Base-by-base conservation (phyloP, 2,888 invertebrate species). In the Aromia moschata region DNA sequence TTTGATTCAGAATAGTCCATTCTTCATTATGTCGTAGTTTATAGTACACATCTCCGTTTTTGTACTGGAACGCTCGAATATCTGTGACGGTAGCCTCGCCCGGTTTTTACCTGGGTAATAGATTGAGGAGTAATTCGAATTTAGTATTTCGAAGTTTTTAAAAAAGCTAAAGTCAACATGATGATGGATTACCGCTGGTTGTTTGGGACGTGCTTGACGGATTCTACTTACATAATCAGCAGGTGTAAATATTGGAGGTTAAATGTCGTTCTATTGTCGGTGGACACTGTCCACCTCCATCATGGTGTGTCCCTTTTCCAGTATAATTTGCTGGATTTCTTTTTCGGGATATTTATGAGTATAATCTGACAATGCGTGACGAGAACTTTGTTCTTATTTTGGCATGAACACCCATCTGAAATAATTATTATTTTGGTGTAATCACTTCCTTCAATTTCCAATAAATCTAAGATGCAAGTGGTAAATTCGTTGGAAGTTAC, bases 271-370 rank as follows among this genome's bases (percentile, higher is more conserved):
- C 25, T 25, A 25, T 5, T 25, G 25, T 25, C 4, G 25, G 9
- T 40, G 16, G 12, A 16, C 17, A 9, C 15, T 16, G 9, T 40
- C 40, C 4, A 40, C 40, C 17, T 40, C 15, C 40, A 40, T 40
- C 15, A 7, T 12, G 14, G 40, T 40, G 16, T 40, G 16, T n/a
- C 40, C 40, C 14, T 40, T 40, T 40, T 40, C 15, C 10, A 40
- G 15, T 1, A 40, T 40, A 12, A 40, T 7, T 10, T 16, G 40
- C 16, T 14, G n/a, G 16, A 40, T 40, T 40, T 16, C 16, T 1
- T n/a, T 15, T 25, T 9, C 25, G 4, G 25, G 25, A 25, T 25
- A 5, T 25, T 5, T 25, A 25, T 5, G 25, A 5, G 25, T 25
- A 25, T 25, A 25, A 9, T 25, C 25, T 25, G 9, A 4, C 9